Conservation (phyloP, 2,888 invertebrate species). For the Dorcus hopei region DNA sequence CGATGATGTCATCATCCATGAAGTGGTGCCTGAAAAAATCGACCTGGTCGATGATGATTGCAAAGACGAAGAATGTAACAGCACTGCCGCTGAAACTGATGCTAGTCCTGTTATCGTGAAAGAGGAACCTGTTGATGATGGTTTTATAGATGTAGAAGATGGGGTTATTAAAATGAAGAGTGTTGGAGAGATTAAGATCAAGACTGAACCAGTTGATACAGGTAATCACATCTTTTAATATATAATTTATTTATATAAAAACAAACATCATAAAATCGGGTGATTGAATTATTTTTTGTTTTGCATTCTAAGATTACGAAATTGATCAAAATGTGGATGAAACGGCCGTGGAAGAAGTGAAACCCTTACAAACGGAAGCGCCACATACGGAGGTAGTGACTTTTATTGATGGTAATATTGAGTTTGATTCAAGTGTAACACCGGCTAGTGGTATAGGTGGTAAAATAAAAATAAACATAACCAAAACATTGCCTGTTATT, state of each 20-base stretch:
- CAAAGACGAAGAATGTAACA: constrained; percentile 42
- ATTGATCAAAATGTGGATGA: constrained; percentile 50
- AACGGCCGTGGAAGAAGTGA: constrained; percentile 43
- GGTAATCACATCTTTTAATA: constrained; percentile 41
- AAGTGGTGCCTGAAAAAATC: constrained; percentile 64
- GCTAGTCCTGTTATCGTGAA: constrained; percentile 33
- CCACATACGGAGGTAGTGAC: constrained; percentile 58
- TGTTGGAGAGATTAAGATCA: constrained; percentile 56
- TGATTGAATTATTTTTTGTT: background rate
- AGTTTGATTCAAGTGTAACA: constrained; percentile 44
- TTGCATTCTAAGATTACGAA: constrained; percentile 6
- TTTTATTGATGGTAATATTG: constrained; percentile 77
- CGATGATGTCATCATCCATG: constrained; percentile 67
- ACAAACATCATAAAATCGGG: too few relatives aligned
- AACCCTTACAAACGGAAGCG: constrained; percentile 44
- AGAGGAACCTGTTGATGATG: constrained; percentile 64
- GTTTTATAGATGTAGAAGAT: constrained; percentile 46
- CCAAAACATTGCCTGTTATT: constrained; percentile 60
- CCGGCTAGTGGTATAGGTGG: constrained; percentile 46
- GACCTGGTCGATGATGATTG: constrained; percentile 64
- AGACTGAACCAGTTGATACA: constrained; percentile 68
- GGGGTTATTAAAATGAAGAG: constrained; percentile 59
- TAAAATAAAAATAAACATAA: constrained; percentile 80
- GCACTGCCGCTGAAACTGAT: constrained; percentile 39
- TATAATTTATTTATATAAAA: too few relatives aligned